phyloP scores from a whole-genome alignment of 1,140 invertebrate genomes.

The Drosophila simulans region DNA sequence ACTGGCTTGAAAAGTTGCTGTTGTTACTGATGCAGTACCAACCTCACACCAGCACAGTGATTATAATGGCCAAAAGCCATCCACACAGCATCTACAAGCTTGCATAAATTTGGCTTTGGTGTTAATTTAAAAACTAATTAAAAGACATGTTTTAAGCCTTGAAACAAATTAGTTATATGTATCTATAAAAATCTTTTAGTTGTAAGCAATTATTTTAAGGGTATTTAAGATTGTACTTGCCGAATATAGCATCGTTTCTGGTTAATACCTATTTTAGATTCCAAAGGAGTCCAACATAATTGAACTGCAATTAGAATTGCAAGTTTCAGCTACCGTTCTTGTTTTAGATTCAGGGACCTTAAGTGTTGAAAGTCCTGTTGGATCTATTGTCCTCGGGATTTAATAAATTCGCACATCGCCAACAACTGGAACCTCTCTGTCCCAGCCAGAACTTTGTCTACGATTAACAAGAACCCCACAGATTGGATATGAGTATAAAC shows the following conservation, averaged over 20 bases:
- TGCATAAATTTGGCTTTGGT: background rate
- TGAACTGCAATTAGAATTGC: background rate
- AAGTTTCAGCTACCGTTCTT: background rate
- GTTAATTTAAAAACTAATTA: too few species aligned
- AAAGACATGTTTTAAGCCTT: background rate
- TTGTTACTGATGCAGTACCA: constrained; percentile 21
- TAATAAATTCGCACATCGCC: constrained; percentile 4
- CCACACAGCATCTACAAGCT: background rate
- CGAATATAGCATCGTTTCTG: too few species aligned
- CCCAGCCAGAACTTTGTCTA: constrained; percentile 7
- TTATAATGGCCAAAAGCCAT: constrained; percentile 24
- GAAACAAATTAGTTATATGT: too few species aligned
- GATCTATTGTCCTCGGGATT: background rate
- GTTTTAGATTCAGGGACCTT: background rate
- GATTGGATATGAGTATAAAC: constrained; percentile 7
- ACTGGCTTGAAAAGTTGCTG: constrained; percentile 11
- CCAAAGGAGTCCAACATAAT: background rate
- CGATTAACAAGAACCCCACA: constrained; percentile 35
- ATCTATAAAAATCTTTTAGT: too few species aligned
- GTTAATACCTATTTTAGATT: too few species aligned
- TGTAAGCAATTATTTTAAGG: too few species aligned
- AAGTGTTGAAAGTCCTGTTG: background rate
- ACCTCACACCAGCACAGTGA: constrained; percentile 38
- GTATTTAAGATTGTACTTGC: too few species aligned
- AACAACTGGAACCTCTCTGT: background rate